Evolutionary conservation across 2,113 vertebrate species (phyloP).

Genomic region (Pogona vitticeps): DNA sequence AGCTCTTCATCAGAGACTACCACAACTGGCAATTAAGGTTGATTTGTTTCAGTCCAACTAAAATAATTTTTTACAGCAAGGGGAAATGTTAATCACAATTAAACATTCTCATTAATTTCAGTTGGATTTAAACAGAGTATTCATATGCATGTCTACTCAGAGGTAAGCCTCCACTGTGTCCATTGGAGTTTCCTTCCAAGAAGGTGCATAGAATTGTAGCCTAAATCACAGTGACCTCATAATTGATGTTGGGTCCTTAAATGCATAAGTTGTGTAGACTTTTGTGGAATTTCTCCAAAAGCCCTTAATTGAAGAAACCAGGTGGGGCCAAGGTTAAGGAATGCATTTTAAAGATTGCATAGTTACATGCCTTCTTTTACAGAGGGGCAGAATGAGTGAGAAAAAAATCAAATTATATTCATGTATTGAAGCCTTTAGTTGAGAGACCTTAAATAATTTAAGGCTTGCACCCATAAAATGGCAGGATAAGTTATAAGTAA

Average conservation of each 20-base stretch:
- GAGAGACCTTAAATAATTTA: slow-evolving; percentile 39
- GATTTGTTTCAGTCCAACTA: neutral
- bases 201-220: neutral
- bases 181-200: neutral
- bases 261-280: neutral
- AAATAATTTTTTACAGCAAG: slow-evolving; percentile 2
- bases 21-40: neutral
- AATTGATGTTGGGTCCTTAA: neutral
- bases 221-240: neutral
- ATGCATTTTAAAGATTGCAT: neutral
- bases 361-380: neutral
- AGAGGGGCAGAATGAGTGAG: no score
- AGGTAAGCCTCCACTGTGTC: neutral
- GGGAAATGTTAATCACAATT: neutral
- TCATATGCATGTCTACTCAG: neutral
- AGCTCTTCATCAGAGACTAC: neutral
- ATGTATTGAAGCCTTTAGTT: slow-evolving; percentile 22
- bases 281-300: neutral
- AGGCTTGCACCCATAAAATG: slow-evolving; percentile 22
- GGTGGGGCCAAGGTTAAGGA: accelerated
- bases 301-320: slow-evolving; percentile 12
- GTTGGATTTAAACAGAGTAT: neutral
- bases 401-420: neutral
- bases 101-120: neutral
- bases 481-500: slow-evolving; percentile 31